These are phyloP conservation scores for Emmelina monodactyla DNA, from an alignment of 2,888 invertebrate genomes.

Conservation along the genomic window DNA sequence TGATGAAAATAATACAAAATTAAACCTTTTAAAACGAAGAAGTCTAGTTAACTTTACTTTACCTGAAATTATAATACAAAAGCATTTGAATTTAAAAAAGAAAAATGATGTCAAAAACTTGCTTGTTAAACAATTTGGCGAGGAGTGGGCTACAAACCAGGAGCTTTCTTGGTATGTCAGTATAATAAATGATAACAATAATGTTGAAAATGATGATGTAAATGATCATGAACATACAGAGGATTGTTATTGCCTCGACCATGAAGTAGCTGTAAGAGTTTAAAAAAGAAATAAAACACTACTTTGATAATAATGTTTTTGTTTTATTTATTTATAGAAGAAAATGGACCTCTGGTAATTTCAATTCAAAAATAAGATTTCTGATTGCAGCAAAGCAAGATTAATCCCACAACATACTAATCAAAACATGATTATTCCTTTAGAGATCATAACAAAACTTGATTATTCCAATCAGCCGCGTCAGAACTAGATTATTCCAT, in stretches of 20 bases:
- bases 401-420: conserved; percentile 1
- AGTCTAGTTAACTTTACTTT: conserved; percentile 3
- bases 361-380: background rate
- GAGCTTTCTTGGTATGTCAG: conserved; percentile 3
- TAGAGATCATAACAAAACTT: conserved; percentile 1
- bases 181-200: conserved; percentile 2
- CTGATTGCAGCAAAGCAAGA: conserved; percentile 1
- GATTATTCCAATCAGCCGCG: conserved; percentile 1
- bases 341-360: background rate
- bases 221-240: conserved; percentile 4
- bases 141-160: conserved; percentile 3
- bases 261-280: conserved; percentile 3
- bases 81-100: conserved; percentile 3
- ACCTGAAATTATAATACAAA: conserved; percentile 3
- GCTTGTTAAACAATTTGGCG: conserved; percentile 2
- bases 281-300: conserved; percentile 1
- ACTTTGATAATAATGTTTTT: conserved; percentile 1
- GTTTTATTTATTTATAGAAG: conserved; percentile 1
- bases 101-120: conserved; percentile 3
- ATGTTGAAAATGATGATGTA: conserved; percentile 3
- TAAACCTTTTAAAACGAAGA: conserved; percentile 1
- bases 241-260: conserved; percentile 3
- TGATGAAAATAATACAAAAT: conserved; percentile 1
- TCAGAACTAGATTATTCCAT: conserved; percentile 1
- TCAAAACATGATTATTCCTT: conserved; percentile 1